Conservation (phyloP, 2,888 invertebrate species). For the Nymphalis urticae region DNA sequence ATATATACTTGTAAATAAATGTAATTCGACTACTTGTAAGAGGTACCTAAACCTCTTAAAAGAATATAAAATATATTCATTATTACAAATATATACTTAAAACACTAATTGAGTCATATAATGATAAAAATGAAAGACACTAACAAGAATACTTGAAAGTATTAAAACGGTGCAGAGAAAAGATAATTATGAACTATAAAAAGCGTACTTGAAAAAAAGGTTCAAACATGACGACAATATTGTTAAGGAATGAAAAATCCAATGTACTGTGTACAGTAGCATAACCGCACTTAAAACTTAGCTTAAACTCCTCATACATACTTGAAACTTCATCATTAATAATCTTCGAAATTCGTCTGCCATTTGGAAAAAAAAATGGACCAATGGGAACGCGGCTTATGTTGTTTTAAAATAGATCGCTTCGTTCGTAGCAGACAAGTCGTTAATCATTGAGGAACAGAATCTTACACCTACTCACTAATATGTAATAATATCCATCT, state of each 20-base stretch:
- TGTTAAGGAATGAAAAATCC: conserved; percentile 69
- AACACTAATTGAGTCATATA: background rate
- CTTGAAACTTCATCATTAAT: conserved; percentile 68
- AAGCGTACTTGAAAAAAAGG: conserved; percentile 30
- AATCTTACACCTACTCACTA: conserved; percentile 47
- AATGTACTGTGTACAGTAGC: conserved; percentile 55
- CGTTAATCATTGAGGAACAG: conserved; percentile 68
- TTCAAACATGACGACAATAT: conserved; percentile 49
- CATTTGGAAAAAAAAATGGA: conserved; percentile 67
- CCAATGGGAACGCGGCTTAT: conserved; percentile 61
- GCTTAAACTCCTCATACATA: conserved; percentile 62
- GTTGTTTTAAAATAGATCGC: conserved; percentile 72
- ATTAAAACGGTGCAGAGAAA: conserved; percentile 9
- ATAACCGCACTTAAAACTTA: conserved; percentile 59
- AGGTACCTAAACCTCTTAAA: too few relatives aligned
- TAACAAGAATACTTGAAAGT: conserved; percentile 10
- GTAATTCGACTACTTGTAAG: too few relatives aligned
- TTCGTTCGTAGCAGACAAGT: conserved; percentile 60
- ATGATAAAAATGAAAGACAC: background rate
- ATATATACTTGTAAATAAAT: too few relatives aligned
- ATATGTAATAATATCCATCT: conserved; percentile 41
- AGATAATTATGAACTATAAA: conserved; percentile 30
- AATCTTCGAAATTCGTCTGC: conserved; percentile 72
- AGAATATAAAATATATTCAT: too few relatives aligned
- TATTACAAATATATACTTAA: background rate